A percentile compares a stretch with the other conserved stretches of the same genome.
Evolutionary conservation across 2,888 invertebrate species (phyloP).

Genomic region (Margaritifera margaritifera): DNA sequence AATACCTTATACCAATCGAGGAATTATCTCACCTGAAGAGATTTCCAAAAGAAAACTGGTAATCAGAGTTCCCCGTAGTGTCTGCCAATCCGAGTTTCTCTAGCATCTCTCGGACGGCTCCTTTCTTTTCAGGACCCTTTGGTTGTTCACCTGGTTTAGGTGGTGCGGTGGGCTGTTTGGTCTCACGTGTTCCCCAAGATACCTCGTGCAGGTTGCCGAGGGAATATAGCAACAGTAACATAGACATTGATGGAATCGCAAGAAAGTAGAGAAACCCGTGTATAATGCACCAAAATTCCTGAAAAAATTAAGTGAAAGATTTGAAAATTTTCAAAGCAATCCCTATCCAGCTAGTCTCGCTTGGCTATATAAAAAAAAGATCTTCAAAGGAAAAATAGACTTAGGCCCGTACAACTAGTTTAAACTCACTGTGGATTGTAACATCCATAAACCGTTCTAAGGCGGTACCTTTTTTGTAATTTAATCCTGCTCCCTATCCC

Average conservation of each 20-base stretch:
- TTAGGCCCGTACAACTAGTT: too few species aligned
- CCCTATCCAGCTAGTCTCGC: too few species aligned
- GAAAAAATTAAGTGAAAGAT: constrained; percentile 83
- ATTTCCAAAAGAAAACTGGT: constrained; percentile 59
- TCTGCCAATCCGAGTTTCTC: constrained; percentile 40
- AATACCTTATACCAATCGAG: not conserved
- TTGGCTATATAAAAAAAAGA: too few species aligned
- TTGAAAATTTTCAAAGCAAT: not conserved
- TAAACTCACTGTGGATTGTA: too few species aligned
- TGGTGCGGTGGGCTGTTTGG: constrained; percentile 48
- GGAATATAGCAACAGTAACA: constrained; percentile 91
- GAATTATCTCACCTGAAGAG: constrained; percentile 36
- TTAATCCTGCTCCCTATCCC: too few species aligned
- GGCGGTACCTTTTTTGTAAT: too few species aligned
- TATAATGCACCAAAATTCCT: constrained; percentile 78
- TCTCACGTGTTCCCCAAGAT: constrained; percentile 94
- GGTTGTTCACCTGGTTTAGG: constrained; percentile 21
- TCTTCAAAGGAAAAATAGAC: too few species aligned
- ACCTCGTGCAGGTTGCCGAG: constrained; percentile 94
- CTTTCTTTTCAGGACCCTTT: constrained; percentile 23
- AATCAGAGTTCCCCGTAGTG: constrained; percentile 42
- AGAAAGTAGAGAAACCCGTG: constrained; percentile 86
- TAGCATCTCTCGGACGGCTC: constrained; percentile 40
- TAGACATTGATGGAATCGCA: constrained; percentile 95
- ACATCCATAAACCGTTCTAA: too few species aligned